Conservation (phyloP, 1,140 invertebrate genomes). For the Calliphora vicina region DNA sequence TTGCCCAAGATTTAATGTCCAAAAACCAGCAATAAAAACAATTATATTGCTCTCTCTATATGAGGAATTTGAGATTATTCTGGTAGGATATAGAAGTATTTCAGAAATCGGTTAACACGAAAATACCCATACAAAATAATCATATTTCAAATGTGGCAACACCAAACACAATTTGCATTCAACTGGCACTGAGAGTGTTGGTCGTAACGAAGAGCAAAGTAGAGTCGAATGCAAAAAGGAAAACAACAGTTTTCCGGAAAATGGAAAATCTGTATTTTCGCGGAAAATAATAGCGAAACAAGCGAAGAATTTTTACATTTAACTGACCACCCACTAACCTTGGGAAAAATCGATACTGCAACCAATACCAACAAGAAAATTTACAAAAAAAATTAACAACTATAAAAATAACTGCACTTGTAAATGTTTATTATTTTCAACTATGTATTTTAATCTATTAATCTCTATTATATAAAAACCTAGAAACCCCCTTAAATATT, state of each 20-base stretch:
- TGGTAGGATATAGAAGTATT: too few relatives aligned
- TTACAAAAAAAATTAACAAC: neutral
- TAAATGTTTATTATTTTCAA: too few relatives aligned
- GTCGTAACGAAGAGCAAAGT: neutral
- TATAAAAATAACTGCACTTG: too few relatives aligned
- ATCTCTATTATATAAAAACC: too few relatives aligned
- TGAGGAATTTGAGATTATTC: too few relatives aligned
- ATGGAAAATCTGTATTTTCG: neutral
- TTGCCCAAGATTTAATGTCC: too few relatives aligned
- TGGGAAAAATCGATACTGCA: slow-evolving; percentile 44
- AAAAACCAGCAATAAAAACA: too few relatives aligned
- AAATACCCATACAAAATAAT: too few relatives aligned
- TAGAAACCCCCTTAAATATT: too few relatives aligned
- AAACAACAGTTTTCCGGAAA: slow-evolving; percentile 13
- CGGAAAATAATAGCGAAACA: slow-evolving; percentile 1
- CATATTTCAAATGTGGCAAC: neutral
- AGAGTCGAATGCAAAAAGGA: neutral
- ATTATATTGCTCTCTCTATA: too few relatives aligned
- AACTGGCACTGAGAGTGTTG: neutral
- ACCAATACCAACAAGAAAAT: slow-evolving; percentile 14
- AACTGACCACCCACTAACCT: slow-evolving; percentile 40
- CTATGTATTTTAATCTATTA: too few relatives aligned
- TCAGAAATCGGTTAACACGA: too few relatives aligned
- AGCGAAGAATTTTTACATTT: neutral
- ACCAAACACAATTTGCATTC: neutral